Evolutionary conservation across 2,888 invertebrate genomes (phyloP), one percentile per base, ranked within the genome.

Genomic region (Phaonia tiefii): DNA sequence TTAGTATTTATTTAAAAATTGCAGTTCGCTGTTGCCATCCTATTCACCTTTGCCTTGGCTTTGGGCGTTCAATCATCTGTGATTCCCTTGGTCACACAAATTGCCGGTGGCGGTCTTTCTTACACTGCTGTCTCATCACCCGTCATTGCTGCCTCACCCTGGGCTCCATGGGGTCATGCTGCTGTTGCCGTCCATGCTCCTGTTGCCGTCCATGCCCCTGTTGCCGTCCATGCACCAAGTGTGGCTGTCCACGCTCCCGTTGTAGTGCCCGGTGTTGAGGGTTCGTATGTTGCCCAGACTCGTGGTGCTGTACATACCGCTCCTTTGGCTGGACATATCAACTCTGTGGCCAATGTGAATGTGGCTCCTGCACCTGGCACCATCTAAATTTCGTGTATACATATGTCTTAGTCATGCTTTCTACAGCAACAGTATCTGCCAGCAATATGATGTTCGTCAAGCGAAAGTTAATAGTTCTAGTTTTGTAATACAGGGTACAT

Each of bases 31-130:
- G 76, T 83, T 67, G 83, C 85, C 44, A 79, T 85, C 78, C 84
- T 89, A 83, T 85, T 88, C 83, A 86, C 88, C 79, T 85, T 90
- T 86, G 89, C 89, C 79, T 87, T 90, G 51, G 87, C 88, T 84
- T 83, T 88, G 86, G 88, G 88, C 76, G 88, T 86, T 17, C 87
- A 90, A 84, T 86, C 88, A 11, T 88, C 89, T 4, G 79, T 89
- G 74, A 84, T 88, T 74, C 87, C 88, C 17, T 85, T 83, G 20
- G 42, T 76, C n/a, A 83, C 82, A 54, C 71, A 84, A 79, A 54
- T 85, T 17, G 83, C 85, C 31, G 85, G 85, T 13, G 71, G 79
- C 15, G 88, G 88, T 69, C 85, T 88, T n/a, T 86, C 87, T 13
- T 89, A 86, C 46, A 89, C 89, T 17, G 88, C 88, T 39, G 85